phyloP scores from a whole-genome alignment of 2,113 vertebrate species.

The Lasiurus cinereus region DNA sequence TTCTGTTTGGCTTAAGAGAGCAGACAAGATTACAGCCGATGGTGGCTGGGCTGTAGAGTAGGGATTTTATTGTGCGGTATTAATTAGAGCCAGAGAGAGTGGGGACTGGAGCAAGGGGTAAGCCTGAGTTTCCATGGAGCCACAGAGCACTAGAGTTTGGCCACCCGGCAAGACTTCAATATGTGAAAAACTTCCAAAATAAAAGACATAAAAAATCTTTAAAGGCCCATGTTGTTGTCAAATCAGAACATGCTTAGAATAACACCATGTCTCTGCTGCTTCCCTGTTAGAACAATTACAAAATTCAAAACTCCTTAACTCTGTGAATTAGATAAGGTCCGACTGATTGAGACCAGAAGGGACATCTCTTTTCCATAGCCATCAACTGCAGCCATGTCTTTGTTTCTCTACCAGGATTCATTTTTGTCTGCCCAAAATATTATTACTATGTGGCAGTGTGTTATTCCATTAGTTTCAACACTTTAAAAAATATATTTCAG shows the following conservation, averaged over 20 bases:
- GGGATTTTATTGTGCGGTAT: conserved; percentile 67
- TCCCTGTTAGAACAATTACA: conserved; percentile 56
- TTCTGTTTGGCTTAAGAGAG: conserved; percentile 74
- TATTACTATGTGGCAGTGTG: conserved; percentile 81
- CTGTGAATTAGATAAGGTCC: conserved; percentile 67
- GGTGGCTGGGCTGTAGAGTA: conserved; percentile 73
- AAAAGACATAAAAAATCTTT: conserved; percentile 46
- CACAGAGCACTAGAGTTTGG: conserved; percentile 53
- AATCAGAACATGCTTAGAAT: conserved; percentile 57
- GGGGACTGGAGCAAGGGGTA: conserved; percentile 51
- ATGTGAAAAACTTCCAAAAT: conserved; percentile 66
- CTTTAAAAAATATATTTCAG: conserved; percentile 83
- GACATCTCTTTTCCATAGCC: conserved; percentile 75
- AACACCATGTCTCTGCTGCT: not conserved
- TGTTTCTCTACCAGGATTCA: conserved; percentile 82
- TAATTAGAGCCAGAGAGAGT: conserved; percentile 70
- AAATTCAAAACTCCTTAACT: conserved; percentile 60
- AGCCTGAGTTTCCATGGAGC: conserved; percentile 48
- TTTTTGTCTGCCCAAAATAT: conserved; percentile 84
- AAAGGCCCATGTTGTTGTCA: conserved; percentile 49
- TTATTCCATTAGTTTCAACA: conserved; percentile 86
- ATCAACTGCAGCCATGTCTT: conserved; percentile 71
- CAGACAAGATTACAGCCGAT: conserved; percentile 75
- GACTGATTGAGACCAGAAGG: conserved; percentile 75
- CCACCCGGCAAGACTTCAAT: conserved; percentile 71